Evolutionary conservation across 2,888 invertebrate species (phyloP), one percentile per base, ranked within the genome.

Genomic region (Ferrisia virgata): DNA sequence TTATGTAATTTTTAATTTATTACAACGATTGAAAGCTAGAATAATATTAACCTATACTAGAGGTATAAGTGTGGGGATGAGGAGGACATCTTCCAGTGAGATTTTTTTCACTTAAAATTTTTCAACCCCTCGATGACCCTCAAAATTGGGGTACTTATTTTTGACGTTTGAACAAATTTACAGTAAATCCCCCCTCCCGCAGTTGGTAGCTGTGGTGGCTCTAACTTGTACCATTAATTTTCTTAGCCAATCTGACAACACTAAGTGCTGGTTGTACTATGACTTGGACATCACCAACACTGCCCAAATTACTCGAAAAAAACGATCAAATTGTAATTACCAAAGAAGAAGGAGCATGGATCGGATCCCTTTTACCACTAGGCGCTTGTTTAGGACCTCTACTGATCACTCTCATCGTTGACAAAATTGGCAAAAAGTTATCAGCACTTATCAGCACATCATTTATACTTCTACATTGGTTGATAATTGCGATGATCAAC

Each of bases 381-480:
- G 94, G 94, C 43, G 93, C 94, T 15, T 89, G 93, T 78, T 87
- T 87, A 15, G 87, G 87, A 1, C 87, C 88, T 1, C 88, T 88
- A 53, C 85, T 92, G 87, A 89, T 89, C 84, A 94, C 94, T 13
- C 90, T 91, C 6, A 88, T 92, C 2, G 92, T 93, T 0, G 92
- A 93, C 80, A 91, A 89, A 86, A 89, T 93, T 82, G 94, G 94
- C 0, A 90, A 94, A 22, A 94, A 94, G 89, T 91, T 91, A 90
- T 91, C 93, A 0, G 89, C 95, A 4, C 88, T 95, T 4, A 88
- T 91, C 5, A 91, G 93, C n/a, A 89, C 92, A 0, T 86, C 93
- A 0, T 94, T 94, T 0, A 93, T 93, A 85, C 88, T 93, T n/a
- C 76, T 93, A 0, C 94, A 95, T 0, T 96, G 93, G 91, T 88